Evolutionary conservation across 2,797 vertebrate genomes (phyloP), one percentile per base, ranked within the genome.

Genomic region (Emydoidea blandingii): DNA sequence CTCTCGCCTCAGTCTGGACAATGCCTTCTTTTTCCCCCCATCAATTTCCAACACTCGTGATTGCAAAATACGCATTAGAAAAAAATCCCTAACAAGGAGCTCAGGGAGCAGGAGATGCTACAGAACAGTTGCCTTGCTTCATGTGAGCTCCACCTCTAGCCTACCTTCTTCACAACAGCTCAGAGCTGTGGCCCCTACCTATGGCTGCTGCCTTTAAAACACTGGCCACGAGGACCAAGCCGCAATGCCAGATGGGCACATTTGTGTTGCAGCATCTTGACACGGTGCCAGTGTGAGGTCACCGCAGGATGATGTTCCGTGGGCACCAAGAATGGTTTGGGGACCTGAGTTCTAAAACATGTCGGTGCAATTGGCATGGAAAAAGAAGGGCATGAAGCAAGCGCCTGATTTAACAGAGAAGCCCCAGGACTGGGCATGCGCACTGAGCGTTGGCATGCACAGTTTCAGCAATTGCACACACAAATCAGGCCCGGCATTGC

Each of bases 41-140:
- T 62, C 91, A 8, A 68, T 86, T 94, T 86, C 90, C 44, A 81
- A 53, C 91, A 74, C 94, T 94, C 52, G 91, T 96, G 93, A 96
- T 65, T 0, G 0, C 90, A 68, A 96, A 94, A 85, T 83, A 76
- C 8, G 76, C 1, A 1, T 19, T 25, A 81, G 81, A 78, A 18
- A 91, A 91, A 93, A 85, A 93, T 79, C 5, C 44, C 57, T 5
- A 27, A 54, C 1, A 2, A 31, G 9, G 72, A 11, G 52, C 44
- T 91, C 5, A 4, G 0, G 50, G 49, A 83, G 86, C 6, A 0
- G 86, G 88, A 84, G 56, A 50, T 0, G 1, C 62, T 74, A 19
- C 8, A 80, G 44, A 92, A 0, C 3, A 90, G 53, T 72, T 76
- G 79, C 78, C n/a, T 52, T 8, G 72, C 57, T 56, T 21, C 0